A percentile compares a stretch with the other conserved stretches of the same genome.
Evolutionary conservation across 2,797 vertebrate species (phyloP).

Genomic region (Erpetoichthys calabaricus): DNA sequence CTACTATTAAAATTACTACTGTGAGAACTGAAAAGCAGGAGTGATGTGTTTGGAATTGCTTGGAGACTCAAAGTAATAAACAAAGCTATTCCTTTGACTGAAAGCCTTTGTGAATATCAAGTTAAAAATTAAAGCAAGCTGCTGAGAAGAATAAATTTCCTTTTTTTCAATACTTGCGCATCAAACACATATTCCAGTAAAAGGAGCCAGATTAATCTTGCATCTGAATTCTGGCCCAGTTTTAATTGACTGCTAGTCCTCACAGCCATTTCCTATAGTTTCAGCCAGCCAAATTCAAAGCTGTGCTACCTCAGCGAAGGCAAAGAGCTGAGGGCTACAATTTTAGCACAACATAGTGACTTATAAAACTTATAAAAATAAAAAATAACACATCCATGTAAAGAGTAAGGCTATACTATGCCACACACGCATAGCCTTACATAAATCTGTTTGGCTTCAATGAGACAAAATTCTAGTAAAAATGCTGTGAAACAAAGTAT

Average conservation of each 20-base stretch:
- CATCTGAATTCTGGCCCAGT: constrained; percentile 45
- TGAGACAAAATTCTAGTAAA: no score
- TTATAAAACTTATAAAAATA: constrained; percentile 36
- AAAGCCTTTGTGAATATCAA: background rate
- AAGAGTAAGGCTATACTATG: no score
- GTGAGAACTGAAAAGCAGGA: background rate
- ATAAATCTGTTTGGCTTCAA: no score
- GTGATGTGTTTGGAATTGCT: background rate
- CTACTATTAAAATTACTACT: no score
- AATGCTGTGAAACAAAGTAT: no score
- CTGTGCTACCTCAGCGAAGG: constrained; percentile 30
- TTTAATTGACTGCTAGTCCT: constrained; percentile 48
- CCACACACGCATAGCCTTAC: no score
- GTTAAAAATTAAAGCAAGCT: constrained; percentile 37
- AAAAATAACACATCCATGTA: constrained; percentile 24
- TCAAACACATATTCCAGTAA: constrained; percentile 50
- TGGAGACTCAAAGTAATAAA: background rate
- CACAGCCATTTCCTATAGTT: constrained; percentile 40
- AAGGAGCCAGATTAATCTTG: constrained; percentile 38
- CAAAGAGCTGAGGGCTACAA: constrained; percentile 21
- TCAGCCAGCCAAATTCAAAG: constrained; percentile 36
- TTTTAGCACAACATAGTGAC: constrained; percentile 20
- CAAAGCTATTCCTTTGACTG: background rate
- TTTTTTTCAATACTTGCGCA: constrained; percentile 48
- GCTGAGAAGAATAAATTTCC: constrained; percentile 45